A percentile compares a stretch with the other conserved stretches of the same genome.
Evolutionary conservation across 2,797 vertebrate genomes (phyloP).

Genomic region (Dromococcyx pavoninus): DNA sequence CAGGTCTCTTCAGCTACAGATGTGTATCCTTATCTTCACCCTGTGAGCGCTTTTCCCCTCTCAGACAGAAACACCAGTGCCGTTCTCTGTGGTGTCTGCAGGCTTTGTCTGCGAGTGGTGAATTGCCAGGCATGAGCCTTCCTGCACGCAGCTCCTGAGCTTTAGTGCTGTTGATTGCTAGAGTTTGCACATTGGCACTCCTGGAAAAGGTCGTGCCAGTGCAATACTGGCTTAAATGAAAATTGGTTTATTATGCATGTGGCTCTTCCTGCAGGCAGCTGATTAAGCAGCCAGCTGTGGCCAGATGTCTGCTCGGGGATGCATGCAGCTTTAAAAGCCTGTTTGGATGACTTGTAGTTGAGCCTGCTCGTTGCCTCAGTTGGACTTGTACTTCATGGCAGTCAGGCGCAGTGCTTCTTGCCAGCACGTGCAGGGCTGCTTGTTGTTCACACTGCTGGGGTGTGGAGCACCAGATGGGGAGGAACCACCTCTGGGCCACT

Average conservation of each 20-base stretch:
- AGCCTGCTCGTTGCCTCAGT: not conserved
- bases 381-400: rapidly evolving
- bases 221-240: not conserved
- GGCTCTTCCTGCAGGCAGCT: conserved; percentile 5
- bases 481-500: not conserved
- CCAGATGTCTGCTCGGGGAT: conserved; percentile 7
- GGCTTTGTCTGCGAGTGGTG: rapidly evolving
- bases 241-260: not conserved
- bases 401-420: rapidly evolving
- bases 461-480: not conserved
- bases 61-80: rapidly evolving
- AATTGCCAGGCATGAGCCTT: not conserved
- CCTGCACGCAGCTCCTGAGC: not conserved
- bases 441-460: rapidly evolving
- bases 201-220: not conserved
- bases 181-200: not conserved
- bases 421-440: rapidly evolving
- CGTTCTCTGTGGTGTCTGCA: rapidly evolving
- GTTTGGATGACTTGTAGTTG: not conserved
- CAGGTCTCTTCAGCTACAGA: not conserved
- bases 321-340: not conserved
- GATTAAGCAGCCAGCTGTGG: conserved; percentile 33
- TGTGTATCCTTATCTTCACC: not conserved
- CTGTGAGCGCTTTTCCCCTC: rapidly evolving
- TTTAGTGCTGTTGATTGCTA: not conserved